Evolutionary conservation across 2,797 vertebrate species (phyloP), one percentile per base, ranked within the genome.

Genomic region (Helostoma temminkii): DNA sequence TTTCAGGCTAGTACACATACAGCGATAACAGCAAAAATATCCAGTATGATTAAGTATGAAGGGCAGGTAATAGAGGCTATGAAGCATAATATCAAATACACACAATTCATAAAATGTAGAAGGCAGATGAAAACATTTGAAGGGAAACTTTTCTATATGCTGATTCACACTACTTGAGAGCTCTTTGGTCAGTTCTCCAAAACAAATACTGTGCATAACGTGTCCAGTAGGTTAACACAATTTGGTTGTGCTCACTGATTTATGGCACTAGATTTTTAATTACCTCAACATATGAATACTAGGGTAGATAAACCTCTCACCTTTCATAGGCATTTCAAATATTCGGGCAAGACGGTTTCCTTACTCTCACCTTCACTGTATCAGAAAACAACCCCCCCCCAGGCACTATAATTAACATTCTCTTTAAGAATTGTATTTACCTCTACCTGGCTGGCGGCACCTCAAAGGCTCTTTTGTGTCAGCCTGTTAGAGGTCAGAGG

Each of bases 401-500:
- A 79, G 69, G 61, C 8, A 42, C 21, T 22, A 60, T 74, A 45
- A 72, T 83, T 52, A 61, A 28, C 48, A 47, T 71, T 22, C 21
- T 42, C n/a, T 64, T 24, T 66, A 26, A 70, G 54, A 49, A 42
- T 52, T 41, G 22, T 32, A n/a, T 61, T 71, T 16, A 78, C 32
- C 41, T 22, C 42, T 19, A n/a, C 60, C 55, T 46, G 52, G 26
- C 69, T 39, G 77, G 12, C 50, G 1, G 55, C 22, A 30, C 47
- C 61, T 67, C 32, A 66, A 21, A 64, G 71, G 28, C 52, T 67
- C 58, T 84, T 67, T 82, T 76, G 77, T 65, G 7, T 70, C 30
- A 30, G 36, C 50, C 56, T 15, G 11, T 69, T 37, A 34, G 66
- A 57, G 78, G 81, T 81, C 81, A 73, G 45, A 66, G 71, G 76